A percentile compares a stretch with the other conserved stretches of the same genome.
These are phyloP conservation scores for Pachyuromys duprasi DNA, from an alignment of 2,797 vertebrate genomes.

Conservation along the genomic window DNA sequence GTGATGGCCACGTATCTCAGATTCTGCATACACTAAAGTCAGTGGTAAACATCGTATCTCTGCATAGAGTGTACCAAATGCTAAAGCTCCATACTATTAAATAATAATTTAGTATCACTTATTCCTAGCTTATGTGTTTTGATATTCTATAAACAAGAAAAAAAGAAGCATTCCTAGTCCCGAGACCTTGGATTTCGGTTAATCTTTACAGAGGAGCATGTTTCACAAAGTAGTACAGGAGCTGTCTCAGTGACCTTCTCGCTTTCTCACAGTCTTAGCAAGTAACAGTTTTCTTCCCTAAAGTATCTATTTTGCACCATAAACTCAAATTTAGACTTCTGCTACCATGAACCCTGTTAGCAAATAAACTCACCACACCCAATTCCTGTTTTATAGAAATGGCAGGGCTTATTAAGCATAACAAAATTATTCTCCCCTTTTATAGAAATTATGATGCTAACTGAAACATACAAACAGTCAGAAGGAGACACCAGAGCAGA, in stretches of 20 bases:
- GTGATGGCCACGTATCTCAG: neutral
- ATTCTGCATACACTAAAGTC: neutral
- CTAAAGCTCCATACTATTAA: neutral
- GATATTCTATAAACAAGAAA: neutral
- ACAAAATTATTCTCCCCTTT: neutral
- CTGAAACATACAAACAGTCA: slow-evolving; percentile 1
- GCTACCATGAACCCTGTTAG: neutral
- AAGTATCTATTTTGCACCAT: neutral
- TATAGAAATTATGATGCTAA: neutral
- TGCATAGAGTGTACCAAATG: neutral
- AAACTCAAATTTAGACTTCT: neutral
- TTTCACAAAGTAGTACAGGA: neutral
- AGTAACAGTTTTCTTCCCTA: neutral
- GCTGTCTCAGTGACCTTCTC: neutral
- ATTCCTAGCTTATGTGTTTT: neutral
- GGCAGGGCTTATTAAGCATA: neutral
- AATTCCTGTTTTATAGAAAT: neutral
- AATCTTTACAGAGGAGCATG: neutral
- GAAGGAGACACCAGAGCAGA: neutral
- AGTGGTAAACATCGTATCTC: neutral
- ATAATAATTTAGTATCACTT: neutral
- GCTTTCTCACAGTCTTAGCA: neutral
- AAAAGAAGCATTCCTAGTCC: neutral
- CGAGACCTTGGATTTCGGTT: neutral
- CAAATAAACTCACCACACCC: neutral